phyloP scores from a whole-genome alignment of 2,888 invertebrate species.

The Apantesis nais region DNA sequence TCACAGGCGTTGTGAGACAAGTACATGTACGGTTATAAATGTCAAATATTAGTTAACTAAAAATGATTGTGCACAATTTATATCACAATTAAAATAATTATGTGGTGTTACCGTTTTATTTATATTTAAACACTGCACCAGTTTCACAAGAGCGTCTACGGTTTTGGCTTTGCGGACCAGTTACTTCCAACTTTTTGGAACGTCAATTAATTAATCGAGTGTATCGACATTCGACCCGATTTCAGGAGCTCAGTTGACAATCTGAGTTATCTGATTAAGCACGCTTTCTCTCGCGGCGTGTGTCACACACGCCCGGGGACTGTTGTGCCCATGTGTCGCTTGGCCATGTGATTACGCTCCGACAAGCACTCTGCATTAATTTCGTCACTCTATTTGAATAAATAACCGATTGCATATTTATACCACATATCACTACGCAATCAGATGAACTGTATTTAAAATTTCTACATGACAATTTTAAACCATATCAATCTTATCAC shows the following conservation, averaged over 20 bases:
- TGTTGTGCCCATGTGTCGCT: conserved; percentile 60
- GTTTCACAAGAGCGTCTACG: conserved; percentile 71
- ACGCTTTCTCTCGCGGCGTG: conserved; percentile 82
- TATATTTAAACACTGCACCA: conserved; percentile 40
- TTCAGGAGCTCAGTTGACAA: conserved; percentile 85
- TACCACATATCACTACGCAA: conserved; percentile 67
- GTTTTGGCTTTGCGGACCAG: conserved; percentile 76
- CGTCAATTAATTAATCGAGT: conserved; percentile 85
- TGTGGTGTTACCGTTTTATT: conserved; percentile 36
- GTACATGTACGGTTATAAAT: neutral
- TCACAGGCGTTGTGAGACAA: neutral
- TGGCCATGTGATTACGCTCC: conserved; percentile 61
- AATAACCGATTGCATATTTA: conserved; percentile 77
- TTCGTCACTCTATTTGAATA: conserved; percentile 82
- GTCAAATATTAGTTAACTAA: neutral
- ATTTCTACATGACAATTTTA: conserved; percentile 60
- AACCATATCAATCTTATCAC: conserved; percentile 64
- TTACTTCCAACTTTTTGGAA: conserved; percentile 78
- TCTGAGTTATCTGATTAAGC: conserved; percentile 85
- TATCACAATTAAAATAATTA: conserved; percentile 30
- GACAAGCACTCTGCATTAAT: conserved; percentile 75
- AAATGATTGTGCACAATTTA: conserved; percentile 5
- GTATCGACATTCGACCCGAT: conserved; percentile 85
- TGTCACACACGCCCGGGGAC: conserved; percentile 64
- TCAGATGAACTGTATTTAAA: conserved; percentile 63